A percentile compares a stretch with the other conserved stretches of the same genome.
phyloP scores from a whole-genome alignment of 92 coral and sea anemone species.

The Phymanthus crucifer region DNA sequence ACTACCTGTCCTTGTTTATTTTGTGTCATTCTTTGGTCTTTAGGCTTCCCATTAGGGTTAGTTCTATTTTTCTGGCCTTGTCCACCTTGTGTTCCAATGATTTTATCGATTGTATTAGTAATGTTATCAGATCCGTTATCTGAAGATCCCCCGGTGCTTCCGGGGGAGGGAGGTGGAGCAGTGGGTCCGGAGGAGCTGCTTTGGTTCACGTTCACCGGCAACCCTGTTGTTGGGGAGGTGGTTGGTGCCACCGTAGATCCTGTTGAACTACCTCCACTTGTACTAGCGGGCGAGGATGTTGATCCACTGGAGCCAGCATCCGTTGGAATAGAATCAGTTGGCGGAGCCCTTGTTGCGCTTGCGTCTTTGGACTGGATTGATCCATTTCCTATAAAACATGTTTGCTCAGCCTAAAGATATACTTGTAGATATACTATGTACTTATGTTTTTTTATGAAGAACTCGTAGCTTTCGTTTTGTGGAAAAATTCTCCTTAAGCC shows the following conservation, averaged over 20 bases:
- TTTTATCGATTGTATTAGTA: slow-evolving; percentile 13
- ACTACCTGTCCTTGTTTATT: neutral
- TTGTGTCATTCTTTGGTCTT: neutral
- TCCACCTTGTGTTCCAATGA: neutral
- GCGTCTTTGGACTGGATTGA: neutral
- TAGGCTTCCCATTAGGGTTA: neutral
- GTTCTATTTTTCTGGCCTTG: neutral
- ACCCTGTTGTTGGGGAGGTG: neutral
- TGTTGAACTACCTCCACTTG: slow-evolving; percentile 4
- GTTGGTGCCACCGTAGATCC: slow-evolving; percentile 7
- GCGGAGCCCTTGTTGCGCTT: neutral
- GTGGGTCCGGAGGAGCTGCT: neutral
- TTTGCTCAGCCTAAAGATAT: neutral
- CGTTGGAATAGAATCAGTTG: slow-evolving; percentile 5
- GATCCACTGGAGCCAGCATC: neutral
- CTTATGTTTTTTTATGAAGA: no score
- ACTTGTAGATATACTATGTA: no score
- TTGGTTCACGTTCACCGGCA: neutral
- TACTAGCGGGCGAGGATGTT: neutral
- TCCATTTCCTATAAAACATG: neutral
- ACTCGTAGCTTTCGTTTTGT: no score
- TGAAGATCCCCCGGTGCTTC: neutral
- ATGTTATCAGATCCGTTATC: slow-evolving; percentile 4
- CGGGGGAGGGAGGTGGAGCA: neutral
- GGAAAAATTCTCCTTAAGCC: no score